phyloP scores from a whole-genome alignment of 2,113 vertebrate species.

The Oreochromis niloticus region DNA sequence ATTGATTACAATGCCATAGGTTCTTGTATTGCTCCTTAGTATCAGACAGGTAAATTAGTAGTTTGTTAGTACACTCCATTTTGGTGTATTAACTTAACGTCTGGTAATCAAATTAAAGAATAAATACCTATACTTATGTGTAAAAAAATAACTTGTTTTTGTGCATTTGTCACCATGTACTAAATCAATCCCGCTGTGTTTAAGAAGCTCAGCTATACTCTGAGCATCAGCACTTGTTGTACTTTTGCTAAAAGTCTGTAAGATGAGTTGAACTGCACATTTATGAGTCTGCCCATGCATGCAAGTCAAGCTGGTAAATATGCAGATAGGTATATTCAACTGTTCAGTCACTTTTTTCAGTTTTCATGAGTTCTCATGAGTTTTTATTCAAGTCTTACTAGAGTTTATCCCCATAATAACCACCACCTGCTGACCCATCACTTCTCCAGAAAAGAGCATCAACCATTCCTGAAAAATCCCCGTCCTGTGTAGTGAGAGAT shows the following conservation, averaged over 20 bases:
- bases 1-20: background rate
- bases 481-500: background rate
- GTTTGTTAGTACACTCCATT: background rate
- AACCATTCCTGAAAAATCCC: background rate
- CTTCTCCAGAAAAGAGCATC: background rate
- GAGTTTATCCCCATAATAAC: background rate
- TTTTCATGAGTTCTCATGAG: background rate
- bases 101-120: background rate
- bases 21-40: background rate
- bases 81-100: background rate
- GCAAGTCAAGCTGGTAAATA: background rate
- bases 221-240: background rate
- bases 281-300: background rate
- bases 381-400: background rate
- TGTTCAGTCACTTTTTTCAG: background rate
- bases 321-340: background rate
- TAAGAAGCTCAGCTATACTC: no score
- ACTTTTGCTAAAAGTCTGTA: background rate
- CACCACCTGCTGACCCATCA: background rate
- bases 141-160: background rate
- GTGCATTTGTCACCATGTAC: background rate
- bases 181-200: background rate
- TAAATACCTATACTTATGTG: accelerated
- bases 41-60: background rate
- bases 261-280: background rate